These are phyloP conservation scores for Chiloscyllium plagiosum DNA, from an alignment of 2,113 vertebrate genomes.

Conservation along the genomic window DNA sequence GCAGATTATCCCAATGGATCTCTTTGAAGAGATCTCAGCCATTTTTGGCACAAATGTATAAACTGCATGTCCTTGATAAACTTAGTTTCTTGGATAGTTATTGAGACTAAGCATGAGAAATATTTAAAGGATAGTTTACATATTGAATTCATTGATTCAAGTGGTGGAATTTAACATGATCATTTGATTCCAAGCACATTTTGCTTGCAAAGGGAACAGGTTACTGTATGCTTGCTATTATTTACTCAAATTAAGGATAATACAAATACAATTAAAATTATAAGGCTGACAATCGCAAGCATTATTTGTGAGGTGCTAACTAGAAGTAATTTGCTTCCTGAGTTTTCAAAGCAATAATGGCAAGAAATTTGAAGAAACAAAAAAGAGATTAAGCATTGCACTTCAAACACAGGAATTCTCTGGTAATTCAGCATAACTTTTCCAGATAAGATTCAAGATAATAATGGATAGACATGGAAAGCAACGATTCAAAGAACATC, in stretches of 20 bases:
- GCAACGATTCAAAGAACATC: not conserved
- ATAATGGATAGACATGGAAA: not conserved
- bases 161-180: not conserved
- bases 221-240: not conserved
- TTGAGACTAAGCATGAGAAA: not conserved
- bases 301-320: not conserved
- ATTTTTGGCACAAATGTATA: constrained; percentile 17
- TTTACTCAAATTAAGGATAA: not conserved
- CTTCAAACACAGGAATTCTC: not conserved
- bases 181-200: not conserved
- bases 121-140: not conserved
- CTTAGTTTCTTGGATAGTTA: not conserved
- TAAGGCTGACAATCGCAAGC: not conserved
- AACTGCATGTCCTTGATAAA: not conserved
- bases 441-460: not conserved
- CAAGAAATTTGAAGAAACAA: not conserved
- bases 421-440: not conserved
- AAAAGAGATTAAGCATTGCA: not conserved
- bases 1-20: constrained; percentile 25
- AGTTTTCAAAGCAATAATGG: not conserved
- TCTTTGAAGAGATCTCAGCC: not conserved
- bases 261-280: not conserved
- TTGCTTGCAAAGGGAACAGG: not conserved
- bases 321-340: not conserved
- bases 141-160: not conserved